A percentile compares a stretch with the other conserved stretches of the same genome.
Conservation (phyloP, 2,888 invertebrate species). For the Buathra laborator region DNA sequence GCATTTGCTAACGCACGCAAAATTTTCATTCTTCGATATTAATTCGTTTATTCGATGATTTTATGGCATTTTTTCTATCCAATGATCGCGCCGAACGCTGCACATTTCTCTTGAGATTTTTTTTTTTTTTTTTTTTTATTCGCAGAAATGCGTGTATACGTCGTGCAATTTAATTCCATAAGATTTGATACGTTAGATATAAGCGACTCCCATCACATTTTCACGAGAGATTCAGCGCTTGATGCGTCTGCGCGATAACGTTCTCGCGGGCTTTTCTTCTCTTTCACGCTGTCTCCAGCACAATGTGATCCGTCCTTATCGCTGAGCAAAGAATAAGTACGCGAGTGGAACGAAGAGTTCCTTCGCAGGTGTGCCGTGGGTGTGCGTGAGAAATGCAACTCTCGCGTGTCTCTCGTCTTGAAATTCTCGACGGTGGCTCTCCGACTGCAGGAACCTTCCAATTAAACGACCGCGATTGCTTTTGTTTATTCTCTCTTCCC, state of each 20-base stretch:
- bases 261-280: conserved; percentile 34
- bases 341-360: conserved; percentile 63
- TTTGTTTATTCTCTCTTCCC: background rate
- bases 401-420: conserved; percentile 47
- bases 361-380: conserved; percentile 17
- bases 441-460: conserved; percentile 26
- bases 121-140: conserved; percentile 2
- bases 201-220: conserved; percentile 16
- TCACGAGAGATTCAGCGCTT: conserved; percentile 42
- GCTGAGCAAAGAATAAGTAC: conserved; percentile 13
- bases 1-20: conserved; percentile 17
- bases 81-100: background rate
- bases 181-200: conserved; percentile 41
- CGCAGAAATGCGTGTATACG: background rate
- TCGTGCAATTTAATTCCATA: background rate
- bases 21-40: background rate
- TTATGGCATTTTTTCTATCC: background rate
- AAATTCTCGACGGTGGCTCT: conserved; percentile 17
- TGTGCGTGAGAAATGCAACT: conserved; percentile 43
- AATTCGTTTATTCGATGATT: conserved; percentile 1
- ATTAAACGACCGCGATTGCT: conserved; percentile 35
- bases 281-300: conserved; percentile 57
- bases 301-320: conserved; percentile 56
- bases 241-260: conserved; percentile 17
- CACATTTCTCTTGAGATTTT: background rate